phyloP scores from a whole-genome alignment of 2,797 vertebrate species.

The Hybognathus amarus region DNA sequence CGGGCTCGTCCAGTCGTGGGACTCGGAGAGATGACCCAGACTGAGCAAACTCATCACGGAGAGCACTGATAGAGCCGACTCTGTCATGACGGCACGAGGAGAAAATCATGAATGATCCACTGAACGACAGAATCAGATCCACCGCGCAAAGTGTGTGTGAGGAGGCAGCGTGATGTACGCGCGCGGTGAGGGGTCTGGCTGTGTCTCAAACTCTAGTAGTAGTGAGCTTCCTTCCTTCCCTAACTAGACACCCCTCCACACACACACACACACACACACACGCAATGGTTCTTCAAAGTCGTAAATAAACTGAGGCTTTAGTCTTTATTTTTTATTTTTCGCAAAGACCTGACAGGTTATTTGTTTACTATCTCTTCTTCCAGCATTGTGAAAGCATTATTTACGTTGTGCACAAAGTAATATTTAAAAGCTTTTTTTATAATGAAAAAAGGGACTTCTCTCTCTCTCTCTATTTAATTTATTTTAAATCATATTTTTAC shows the following conservation, averaged over 20 bases:
- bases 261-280: not conserved
- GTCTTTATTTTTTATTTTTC: no score
- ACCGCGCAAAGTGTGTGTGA: not conserved
- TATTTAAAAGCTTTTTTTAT: no score
- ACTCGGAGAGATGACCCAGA: conserved; percentile 85
- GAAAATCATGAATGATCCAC: not conserved
- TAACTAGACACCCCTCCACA: not conserved
- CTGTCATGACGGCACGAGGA: conserved; percentile 81
- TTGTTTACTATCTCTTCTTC: no score
- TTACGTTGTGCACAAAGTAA: no score
- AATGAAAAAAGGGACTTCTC: no score
- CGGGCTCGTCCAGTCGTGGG: conserved; percentile 92
- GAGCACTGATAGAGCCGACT: conserved; percentile 87
- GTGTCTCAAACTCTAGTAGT: not conserved
- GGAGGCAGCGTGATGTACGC: not conserved
- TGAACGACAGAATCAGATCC: not conserved
- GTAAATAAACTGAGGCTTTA: no score
- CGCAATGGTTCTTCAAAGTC: not conserved
- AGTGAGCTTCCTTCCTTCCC: not conserved
- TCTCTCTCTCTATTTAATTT: no score
- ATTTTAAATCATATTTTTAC: no score
- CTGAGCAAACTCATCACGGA: conserved; percentile 92
- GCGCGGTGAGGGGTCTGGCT: not conserved
- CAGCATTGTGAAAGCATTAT: no score
- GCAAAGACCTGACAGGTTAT: no score